A percentile compares a stretch with the other conserved stretches of the same genome.
These are phyloP conservation scores for Pelecanoides urinatrix DNA, from an alignment of 2,113 vertebrate species.

Conservation along the genomic window DNA sequence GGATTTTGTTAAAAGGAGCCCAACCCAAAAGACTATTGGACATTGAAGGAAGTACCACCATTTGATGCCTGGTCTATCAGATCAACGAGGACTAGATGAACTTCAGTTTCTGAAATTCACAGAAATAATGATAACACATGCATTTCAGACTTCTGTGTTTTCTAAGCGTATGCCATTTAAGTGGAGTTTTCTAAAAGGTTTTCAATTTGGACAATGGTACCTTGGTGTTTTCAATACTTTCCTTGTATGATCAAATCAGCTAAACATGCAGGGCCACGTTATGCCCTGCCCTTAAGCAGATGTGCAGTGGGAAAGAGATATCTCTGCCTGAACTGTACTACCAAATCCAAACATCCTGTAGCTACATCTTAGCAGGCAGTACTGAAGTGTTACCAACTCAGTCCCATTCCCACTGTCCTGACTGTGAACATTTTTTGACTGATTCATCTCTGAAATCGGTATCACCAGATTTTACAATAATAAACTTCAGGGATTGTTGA, in stretches of 20 bases:
- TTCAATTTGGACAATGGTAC: not conserved
- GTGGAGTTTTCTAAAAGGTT: not conserved
- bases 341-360: not conserved
- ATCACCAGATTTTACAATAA: not conserved
- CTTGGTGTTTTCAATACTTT: not conserved
- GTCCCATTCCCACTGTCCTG: not conserved
- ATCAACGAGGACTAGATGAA: not conserved
- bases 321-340: not conserved
- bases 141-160: not conserved
- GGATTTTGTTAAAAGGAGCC: not conserved
- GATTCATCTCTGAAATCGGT: not conserved
- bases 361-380: not conserved
- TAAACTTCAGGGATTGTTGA: not conserved
- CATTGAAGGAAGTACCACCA: not conserved
- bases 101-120: not conserved
- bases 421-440: not conserved
- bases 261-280: not conserved
- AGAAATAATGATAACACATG: rapidly evolving
- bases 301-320: not conserved
- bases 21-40: not conserved
- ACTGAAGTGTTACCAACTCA: not conserved
- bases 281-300: not conserved
- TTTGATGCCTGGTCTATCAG: not conserved
- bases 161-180: not conserved
- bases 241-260: not conserved